These are phyloP conservation scores for Vultur gryphus DNA, from an alignment of 2,797 vertebrate genomes.

Conservation along the genomic window DNA sequence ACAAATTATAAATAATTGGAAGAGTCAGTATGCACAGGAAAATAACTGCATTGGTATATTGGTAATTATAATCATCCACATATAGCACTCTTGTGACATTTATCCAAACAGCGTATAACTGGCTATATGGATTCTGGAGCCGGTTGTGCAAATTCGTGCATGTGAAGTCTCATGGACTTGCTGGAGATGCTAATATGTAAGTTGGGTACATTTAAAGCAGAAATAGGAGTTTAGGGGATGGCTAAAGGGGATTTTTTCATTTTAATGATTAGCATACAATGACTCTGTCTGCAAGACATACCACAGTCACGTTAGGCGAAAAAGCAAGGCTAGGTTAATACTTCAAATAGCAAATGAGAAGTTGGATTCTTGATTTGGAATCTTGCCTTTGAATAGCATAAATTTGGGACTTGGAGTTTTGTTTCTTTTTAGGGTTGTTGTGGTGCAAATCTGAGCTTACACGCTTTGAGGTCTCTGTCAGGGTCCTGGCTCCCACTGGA, in stretches of 20 bases:
- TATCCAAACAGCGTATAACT: not conserved
- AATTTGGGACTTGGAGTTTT: not conserved
- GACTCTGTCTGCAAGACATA: not conserved
- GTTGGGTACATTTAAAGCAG: not conserved
- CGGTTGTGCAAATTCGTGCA: accelerated
- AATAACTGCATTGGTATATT: not conserved
- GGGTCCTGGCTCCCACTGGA: not conserved
- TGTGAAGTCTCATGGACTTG: not conserved
- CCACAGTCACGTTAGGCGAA: not conserved
- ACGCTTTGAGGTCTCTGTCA: not conserved
- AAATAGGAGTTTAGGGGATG: not conserved
- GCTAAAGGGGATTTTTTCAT: not conserved
- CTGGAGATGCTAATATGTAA: not conserved
- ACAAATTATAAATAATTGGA: not conserved
- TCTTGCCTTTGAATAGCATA: not conserved
- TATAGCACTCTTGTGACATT: not conserved
- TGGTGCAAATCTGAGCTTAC: not conserved
- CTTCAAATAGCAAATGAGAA: not conserved
- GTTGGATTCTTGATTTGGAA: not conserved
- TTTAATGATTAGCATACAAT: not conserved
- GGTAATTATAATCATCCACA: not conserved
- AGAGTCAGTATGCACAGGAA: not conserved
- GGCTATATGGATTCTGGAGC: not conserved
- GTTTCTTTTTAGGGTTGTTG: not conserved
- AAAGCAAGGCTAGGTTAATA: not conserved